Evolutionary conservation across 2,888 invertebrate genomes (phyloP).

Genomic region (Rhodophaea formosa): DNA sequence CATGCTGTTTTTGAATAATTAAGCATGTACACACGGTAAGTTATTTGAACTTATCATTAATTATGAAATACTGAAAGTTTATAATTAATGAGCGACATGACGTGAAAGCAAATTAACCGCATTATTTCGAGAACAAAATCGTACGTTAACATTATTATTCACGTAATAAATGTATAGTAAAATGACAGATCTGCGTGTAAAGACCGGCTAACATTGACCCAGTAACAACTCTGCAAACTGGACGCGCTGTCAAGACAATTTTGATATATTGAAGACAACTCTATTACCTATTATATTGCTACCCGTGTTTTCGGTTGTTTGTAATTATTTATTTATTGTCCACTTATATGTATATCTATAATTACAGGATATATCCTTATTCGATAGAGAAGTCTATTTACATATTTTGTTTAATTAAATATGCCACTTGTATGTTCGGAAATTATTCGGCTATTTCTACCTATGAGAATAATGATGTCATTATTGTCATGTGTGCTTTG

Average conservation of each 20-base stretch:
- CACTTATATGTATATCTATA: no score
- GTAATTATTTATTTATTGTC: no score
- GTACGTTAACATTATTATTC: not conserved
- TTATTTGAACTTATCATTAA: not conserved
- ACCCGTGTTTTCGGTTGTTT: no score
- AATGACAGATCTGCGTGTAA: constrained; percentile 14
- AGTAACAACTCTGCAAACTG: constrained; percentile 25
- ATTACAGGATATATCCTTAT: no score
- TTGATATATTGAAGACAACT: not conserved
- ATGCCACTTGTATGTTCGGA: not conserved
- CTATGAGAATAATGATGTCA: no score
- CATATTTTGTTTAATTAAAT: no score
- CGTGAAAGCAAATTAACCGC: constrained; percentile 5
- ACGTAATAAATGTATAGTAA: constrained; percentile 10
- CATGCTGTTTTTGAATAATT: not conserved
- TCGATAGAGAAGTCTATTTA: no score
- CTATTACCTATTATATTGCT: not conserved
- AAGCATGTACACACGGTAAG: not conserved
- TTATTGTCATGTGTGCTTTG: no score
- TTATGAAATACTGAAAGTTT: not conserved
- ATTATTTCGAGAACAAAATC: not conserved
- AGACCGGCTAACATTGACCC: constrained; percentile 32
- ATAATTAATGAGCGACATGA: not conserved
- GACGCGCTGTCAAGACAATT: constrained; percentile 20
- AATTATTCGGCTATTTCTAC: no score